Evolutionary conservation across 2,888 invertebrate species (phyloP).

Genomic region (Brachycybe producta): DNA sequence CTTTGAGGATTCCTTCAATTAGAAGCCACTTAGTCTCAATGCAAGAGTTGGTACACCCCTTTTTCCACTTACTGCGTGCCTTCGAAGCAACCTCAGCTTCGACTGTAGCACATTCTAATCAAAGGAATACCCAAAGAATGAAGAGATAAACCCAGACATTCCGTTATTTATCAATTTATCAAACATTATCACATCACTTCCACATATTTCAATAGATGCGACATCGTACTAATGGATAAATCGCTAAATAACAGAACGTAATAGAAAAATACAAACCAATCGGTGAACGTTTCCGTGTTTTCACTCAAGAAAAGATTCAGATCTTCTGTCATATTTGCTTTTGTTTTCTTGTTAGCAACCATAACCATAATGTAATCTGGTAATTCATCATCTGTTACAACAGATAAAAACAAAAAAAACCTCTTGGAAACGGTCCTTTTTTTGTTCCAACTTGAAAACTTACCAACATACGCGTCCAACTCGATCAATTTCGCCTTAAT

Average conservation of each 20-base stretch:
- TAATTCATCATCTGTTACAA: conserved; percentile 69
- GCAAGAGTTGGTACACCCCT: too few relatives aligned
- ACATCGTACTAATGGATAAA: background rate
- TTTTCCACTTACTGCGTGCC: too few relatives aligned
- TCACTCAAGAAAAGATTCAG: conserved; percentile 76
- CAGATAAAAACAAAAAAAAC: background rate
- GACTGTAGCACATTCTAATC: too few relatives aligned
- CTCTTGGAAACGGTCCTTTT: background rate
- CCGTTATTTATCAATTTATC: too few relatives aligned
- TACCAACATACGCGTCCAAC: conserved; percentile 81
- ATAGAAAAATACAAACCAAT: conserved; percentile 49
- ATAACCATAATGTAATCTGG: conserved; percentile 99
- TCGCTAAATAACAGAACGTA: background rate
- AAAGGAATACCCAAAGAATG: too few relatives aligned
- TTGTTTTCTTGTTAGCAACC: conserved; percentile 91
- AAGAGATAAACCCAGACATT: too few relatives aligned
- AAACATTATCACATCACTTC: too few relatives aligned
- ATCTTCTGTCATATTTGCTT: conserved; percentile 88
- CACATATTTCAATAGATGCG: too few relatives aligned
- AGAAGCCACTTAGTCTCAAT: too few relatives aligned
- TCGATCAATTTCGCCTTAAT: conserved; percentile 91
- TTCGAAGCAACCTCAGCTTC: too few relatives aligned
- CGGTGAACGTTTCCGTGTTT: conserved; percentile 78
- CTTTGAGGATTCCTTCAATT: too few relatives aligned
- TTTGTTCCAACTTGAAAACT: conserved; percentile 32